A percentile compares a stretch with the other conserved stretches of the same genome.
Conservation (phyloP, 2,113 vertebrate genomes). For the Mola mola region DNA sequence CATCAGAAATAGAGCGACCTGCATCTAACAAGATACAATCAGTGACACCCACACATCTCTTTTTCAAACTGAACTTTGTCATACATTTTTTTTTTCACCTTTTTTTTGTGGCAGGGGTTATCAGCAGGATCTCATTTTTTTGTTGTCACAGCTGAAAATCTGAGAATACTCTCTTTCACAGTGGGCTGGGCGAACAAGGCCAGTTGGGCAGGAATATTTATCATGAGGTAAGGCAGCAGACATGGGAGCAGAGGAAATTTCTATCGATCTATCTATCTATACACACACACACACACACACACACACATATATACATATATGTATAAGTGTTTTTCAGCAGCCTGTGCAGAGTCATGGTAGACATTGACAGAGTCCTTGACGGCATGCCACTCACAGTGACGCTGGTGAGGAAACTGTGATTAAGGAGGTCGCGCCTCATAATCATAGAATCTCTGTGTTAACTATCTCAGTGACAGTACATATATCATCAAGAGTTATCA, state of each 20-base stretch:
- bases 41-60: no score
- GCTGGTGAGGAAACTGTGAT: not conserved
- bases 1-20: constrained; percentile 26
- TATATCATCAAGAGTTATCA: no score
- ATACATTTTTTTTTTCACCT: not conserved
- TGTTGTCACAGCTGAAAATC: constrained; percentile 24
- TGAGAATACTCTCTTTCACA: not conserved
- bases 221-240: constrained; percentile 1
- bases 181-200: no score
- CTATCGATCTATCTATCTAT: no score
- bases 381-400: constrained; percentile 4
- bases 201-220: constrained; percentile 8
- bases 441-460: no score
- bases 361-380: constrained; percentile 50
- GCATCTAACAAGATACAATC: constrained; percentile 13
- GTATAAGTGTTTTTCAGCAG: not conserved
- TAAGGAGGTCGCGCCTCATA: no score
- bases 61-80: no score
- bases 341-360: constrained; percentile 33
- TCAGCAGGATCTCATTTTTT: constrained; percentile 13
- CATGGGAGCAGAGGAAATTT: not conserved
- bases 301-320: no score
- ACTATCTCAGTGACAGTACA: no score
- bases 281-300: no score
- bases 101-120: constrained; percentile 25